phyloP scores from a whole-genome alignment of 2,113 vertebrate genomes.

The Pangasianodon hypophthalmus region DNA sequence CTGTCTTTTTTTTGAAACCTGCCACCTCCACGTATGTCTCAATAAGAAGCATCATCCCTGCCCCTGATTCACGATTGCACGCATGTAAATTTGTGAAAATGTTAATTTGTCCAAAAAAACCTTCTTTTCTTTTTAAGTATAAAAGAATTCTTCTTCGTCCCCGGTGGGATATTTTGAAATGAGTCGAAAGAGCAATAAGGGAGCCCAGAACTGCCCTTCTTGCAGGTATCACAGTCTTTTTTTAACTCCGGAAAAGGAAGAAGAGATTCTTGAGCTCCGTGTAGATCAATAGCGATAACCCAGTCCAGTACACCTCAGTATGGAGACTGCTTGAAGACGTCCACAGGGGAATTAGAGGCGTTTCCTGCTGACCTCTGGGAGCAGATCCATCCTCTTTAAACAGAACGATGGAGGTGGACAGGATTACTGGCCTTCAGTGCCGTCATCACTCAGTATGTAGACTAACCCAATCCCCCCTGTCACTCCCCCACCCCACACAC shows the following conservation, averaged over 20 bases:
- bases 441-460: not conserved
- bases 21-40: not conserved
- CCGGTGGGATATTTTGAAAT: not conserved
- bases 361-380: not conserved
- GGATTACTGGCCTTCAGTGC: conserved; percentile 15
- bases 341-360: not conserved
- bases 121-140: not conserved
- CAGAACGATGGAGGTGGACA: conserved; percentile 1
- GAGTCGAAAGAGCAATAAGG: not conserved
- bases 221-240: not conserved
- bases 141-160: not conserved
- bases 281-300: not conserved
- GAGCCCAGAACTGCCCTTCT: not conserved
- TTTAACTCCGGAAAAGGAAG: not conserved
- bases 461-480: not conserved
- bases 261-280: not conserved
- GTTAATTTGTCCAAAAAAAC: no score
- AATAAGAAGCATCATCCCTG: no score
- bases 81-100: no score
- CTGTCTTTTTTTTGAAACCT: no score
- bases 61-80: no score
- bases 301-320: not conserved
- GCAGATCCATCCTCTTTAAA: conserved; percentile 13
- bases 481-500: not conserved
- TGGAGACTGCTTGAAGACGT: not conserved